phyloP scores from a whole-genome alignment of 37 sponge, comb jelly and placozoan genomes.

The Aphrocallistes beatrix region DNA sequence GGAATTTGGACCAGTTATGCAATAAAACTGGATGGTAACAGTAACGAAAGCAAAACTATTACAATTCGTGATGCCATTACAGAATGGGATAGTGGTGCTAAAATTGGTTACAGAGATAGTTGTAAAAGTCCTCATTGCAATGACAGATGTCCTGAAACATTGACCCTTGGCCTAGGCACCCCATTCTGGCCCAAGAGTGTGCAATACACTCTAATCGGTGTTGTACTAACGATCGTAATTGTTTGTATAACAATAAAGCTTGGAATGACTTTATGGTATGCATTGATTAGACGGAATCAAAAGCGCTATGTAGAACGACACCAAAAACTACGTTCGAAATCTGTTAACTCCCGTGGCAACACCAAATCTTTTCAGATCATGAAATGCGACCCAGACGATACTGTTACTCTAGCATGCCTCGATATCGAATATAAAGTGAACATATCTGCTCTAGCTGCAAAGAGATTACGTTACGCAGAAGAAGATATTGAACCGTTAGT shows the following conservation, averaged over 20 bases:
- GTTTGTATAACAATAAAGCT: background rate
- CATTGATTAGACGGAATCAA: background rate
- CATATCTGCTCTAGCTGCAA: background rate
- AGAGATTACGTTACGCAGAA: background rate
- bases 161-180: background rate
- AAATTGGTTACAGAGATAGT: constrained; percentile 26
- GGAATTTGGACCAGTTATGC: constrained; percentile 3
- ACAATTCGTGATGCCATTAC: constrained; percentile 29
- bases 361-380: background rate
- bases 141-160: constrained; percentile 34
- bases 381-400: constrained; percentile 7
- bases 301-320: background rate
- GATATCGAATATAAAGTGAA: constrained; percentile 11
- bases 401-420: background rate
- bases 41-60: background rate
- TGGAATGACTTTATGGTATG: background rate
- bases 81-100: constrained; percentile 10
- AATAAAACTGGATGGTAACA: background rate
- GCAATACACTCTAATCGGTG: background rate
- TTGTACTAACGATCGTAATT: background rate
- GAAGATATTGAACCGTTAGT: background rate
- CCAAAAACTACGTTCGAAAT: background rate
- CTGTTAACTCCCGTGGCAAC: background rate
- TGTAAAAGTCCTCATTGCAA: constrained; percentile 50
- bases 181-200: background rate